Evolutionary conservation across 2,797 vertebrate genomes (phyloP), one percentile per base, ranked within the genome.

Genomic region (Naso thynnoides): DNA sequence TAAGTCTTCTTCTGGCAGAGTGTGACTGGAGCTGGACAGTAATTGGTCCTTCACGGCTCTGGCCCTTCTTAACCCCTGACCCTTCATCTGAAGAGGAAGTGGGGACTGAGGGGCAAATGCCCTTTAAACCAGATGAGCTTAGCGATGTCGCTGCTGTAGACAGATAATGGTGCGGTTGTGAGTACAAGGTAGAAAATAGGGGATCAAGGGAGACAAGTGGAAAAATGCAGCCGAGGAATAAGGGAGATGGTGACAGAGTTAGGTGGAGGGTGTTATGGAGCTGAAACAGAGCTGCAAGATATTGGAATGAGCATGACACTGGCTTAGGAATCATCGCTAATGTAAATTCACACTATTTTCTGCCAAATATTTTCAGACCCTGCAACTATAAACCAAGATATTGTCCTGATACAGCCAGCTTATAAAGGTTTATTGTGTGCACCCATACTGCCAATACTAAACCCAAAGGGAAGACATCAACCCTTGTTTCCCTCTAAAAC

Each of bases 11-110:
- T 61, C 70, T 33, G 29, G 44, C 69, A 56, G 68, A 82, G 78
- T 60, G 66, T 54, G 78, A 68, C 66, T 67, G 63, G 52, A 90
- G 86, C 84, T 52, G 82, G 76, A 76, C 89, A 73, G 87, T 92
- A 90, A 94, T 94, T 94, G 92, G 91, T 87, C 88, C 86, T 89
- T 84, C 83, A 79, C 31, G 54, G 79, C 83, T 87, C 86, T 84
- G 60, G 81, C 83, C 90, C 84, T 76, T 71, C 76, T 86, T 92
- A 86, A 93, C 90, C 91, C 68, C 75, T 81, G 89, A 91, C 91
- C 88, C 68, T 58, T 64, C 78, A 57, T 86, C 75, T 82, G 86
- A 91, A 87, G 83, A 79, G 86, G 89, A 90, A 84, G 88, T 57
- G 38, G 69, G 68, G 70, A 80, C 44, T 5, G 57, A 48, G 64